Evolutionary conservation across 1,140 invertebrate genomes (phyloP), one percentile per base, ranked within the genome.

Genomic region (Plodia interpunctella): DNA sequence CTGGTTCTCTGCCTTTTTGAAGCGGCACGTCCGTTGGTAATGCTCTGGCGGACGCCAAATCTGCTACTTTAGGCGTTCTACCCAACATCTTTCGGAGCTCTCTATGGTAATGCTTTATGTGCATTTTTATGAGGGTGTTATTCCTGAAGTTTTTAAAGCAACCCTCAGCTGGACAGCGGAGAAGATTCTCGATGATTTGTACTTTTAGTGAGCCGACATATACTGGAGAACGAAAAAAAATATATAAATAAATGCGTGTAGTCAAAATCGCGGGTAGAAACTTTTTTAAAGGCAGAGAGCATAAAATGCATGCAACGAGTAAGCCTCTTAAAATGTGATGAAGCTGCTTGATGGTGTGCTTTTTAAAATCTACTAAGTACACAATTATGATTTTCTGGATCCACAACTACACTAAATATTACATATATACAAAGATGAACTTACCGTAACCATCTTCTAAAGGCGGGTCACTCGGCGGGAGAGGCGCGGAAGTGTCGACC

Each of bases 81-180:
- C 94, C 94, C 44, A 96, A 82, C 78, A 94, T 93, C 73, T 95
- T 93, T 0, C 92, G 93, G 65, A 95, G 92, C 65, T 97, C 95
- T 0, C 93, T 92, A 88, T 97, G 96, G 76, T 97, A 97, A 84
- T 97, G 96, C 70, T 97, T 97, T n/a, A 97, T 94, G 72, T 97
- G 96, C 93, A 97, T 97, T 82, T 95, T 93, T 1, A 98, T 87
- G 21, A 98, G 91, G 69, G 95, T 96, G 73, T 97, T 96, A 78
- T 97, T 97, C 17, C 97, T 91, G 80, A 97, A 98, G 62, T 94
- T 95, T 87, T 98, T 98, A 11, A 91, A 92, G 78, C 97, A 98
- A 5, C 93, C 94, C 57, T 95, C 93, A 57, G 95, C 94, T 0
- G 95, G 95, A 85, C 97, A 98, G 20, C 94, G 92, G 49, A 94